Conservation (phyloP, 2,888 invertebrate species). For the Atethmia centrago region DNA sequence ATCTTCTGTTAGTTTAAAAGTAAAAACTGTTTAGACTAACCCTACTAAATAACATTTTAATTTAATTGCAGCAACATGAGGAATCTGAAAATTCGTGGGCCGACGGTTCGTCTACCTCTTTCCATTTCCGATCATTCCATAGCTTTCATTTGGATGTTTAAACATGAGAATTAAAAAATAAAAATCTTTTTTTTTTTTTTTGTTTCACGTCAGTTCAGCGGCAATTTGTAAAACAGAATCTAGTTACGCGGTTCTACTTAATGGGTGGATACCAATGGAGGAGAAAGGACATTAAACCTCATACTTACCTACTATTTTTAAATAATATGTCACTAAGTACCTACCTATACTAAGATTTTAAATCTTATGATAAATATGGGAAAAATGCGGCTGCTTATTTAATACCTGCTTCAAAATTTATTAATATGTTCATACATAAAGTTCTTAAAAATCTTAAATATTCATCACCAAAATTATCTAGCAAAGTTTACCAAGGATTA, state of each 20-base stretch:
- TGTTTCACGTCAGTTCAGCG: no score
- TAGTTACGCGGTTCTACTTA: not conserved
- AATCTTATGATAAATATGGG: not conserved
- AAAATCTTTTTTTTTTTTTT: not conserved
- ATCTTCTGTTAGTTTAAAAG: not conserved
- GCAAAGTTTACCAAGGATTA: not conserved
- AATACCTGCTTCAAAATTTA: not conserved
- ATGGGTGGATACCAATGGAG: not conserved
- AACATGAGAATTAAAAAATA: not conserved
- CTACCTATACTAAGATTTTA: no score
- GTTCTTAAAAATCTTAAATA: not conserved
- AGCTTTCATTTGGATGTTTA: constrained; percentile 9
- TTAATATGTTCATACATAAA: not conserved
- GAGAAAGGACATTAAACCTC: not conserved
- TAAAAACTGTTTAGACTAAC: not conserved
- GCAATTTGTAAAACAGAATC: not conserved
- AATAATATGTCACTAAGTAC: not conserved
- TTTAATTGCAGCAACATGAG: constrained; percentile 13
- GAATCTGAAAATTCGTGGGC: not conserved
- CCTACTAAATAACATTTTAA: constrained; percentile 12
- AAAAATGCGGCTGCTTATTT: not conserved
- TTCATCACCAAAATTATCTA: not conserved
- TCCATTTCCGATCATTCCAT: constrained; percentile 36
- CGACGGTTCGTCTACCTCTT: not conserved
- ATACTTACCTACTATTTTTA: not conserved